A percentile compares a stretch with the other conserved stretches of the same genome.
Evolutionary conservation across 2,888 invertebrate species (phyloP).

Genomic region (Brassicogethes aeneus): DNA sequence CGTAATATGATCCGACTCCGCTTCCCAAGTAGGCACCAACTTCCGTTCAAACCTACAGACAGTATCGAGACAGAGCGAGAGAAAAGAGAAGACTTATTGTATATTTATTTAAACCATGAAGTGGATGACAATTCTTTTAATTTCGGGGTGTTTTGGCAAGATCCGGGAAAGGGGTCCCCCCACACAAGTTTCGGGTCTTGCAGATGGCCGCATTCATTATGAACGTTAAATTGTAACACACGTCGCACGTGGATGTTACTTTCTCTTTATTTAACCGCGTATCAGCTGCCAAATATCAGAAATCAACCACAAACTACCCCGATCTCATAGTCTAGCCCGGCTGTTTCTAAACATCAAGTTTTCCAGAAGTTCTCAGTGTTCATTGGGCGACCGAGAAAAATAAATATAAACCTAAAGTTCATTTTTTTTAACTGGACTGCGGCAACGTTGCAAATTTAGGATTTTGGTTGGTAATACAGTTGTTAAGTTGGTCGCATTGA

Average conservation of each 20-base stretch:
- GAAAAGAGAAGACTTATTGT: not conserved
- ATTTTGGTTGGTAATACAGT: no score
- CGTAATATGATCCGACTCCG: not conserved
- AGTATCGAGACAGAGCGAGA: not conserved
- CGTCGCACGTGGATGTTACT: not conserved
- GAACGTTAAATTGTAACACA: not conserved
- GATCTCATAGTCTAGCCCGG: no score
- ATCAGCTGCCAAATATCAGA: not conserved
- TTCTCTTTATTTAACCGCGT: not conserved
- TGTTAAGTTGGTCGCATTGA: no score
- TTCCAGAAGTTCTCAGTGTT: no score
- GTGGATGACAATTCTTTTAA: constrained; percentile 1
- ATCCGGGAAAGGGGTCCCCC: not conserved
- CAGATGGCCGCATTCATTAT: not conserved
- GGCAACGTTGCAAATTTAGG: no score
- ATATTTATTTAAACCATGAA: not conserved
- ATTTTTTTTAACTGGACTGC: no score
- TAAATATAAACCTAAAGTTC: no score
- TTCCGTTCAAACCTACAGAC: not conserved
- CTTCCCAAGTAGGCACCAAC: no score
- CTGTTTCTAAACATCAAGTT: no score
- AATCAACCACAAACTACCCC: not conserved
- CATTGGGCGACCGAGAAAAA: no score
- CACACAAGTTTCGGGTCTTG: not conserved
- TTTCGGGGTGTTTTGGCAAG: not conserved